Conservation (phyloP, 2,113 vertebrate genomes). For the Chaetops frenatus region DNA sequence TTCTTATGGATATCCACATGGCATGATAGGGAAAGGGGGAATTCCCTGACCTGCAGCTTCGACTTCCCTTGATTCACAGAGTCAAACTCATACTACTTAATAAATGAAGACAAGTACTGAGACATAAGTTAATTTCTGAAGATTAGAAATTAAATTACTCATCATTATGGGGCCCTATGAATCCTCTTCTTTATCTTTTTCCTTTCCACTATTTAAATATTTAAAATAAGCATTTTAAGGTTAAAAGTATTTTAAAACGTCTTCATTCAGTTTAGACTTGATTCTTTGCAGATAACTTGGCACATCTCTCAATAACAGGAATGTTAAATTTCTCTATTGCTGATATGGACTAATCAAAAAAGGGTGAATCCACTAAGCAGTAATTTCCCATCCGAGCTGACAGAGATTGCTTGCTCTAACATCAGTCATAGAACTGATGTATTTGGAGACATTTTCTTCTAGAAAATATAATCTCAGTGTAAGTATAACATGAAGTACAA, state of each 20-base stretch:
- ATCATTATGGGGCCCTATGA: background rate
- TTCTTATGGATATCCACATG: background rate
- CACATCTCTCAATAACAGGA: background rate
- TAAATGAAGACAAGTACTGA: background rate
- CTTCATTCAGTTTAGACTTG: background rate
- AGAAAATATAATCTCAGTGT: background rate
- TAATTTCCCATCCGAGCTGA: background rate
- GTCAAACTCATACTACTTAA: background rate
- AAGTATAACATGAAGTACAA: background rate
- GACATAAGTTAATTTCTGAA: background rate
- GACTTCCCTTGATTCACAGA: background rate
- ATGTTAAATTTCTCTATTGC: background rate
- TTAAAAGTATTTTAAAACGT: background rate
- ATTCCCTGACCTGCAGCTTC: background rate
- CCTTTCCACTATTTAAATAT: background rate
- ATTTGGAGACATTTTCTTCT: background rate
- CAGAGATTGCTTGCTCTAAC: background rate
- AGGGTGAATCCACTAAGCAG: background rate
- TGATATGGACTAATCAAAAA: background rate
- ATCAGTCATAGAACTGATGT: background rate
- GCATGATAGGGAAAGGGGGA: rapidly evolving
- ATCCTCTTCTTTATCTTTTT: background rate
- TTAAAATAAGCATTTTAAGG: background rate
- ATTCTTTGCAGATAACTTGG: background rate
- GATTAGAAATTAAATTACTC: background rate